phyloP scores from a whole-genome alignment of 1,140 invertebrate species.

The Oppia nitens region DNA sequence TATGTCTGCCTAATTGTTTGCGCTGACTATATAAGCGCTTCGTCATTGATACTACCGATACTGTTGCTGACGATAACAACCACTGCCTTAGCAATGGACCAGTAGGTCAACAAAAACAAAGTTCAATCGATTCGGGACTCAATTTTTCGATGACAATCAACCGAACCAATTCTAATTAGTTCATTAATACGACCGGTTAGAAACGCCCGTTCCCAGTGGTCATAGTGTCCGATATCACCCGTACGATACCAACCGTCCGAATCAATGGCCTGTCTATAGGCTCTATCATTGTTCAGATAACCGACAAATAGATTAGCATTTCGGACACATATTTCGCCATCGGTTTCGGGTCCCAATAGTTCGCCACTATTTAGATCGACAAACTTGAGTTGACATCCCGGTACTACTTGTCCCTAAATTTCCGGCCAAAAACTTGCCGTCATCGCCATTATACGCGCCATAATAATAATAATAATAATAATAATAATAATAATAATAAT shows the following conservation, averaged over 20 bases:
- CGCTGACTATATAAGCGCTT: no score
- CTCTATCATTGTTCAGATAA: constrained; percentile 19
- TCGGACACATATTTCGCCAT: constrained; percentile 34
- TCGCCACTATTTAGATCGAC: constrained; percentile 38
- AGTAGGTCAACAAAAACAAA: no score
- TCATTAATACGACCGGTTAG: constrained; percentile 24
- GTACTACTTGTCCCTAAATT: background rate
- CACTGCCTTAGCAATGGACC: no score
- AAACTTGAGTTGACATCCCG: constrained; percentile 18
- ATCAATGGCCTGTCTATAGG: constrained; percentile 14
- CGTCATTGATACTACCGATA: no score
- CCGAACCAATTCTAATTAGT: constrained; percentile 23
- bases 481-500: no score
- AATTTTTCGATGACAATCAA: no score
- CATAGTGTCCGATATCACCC: constrained; percentile 23
- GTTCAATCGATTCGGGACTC: no score
- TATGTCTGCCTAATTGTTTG: no score
- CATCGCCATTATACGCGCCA: no score
- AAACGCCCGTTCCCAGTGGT: constrained; percentile 22
- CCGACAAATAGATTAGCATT: constrained; percentile 23
- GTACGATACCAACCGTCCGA: constrained; percentile 19
- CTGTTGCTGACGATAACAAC: no score
- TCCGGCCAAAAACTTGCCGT: constrained; percentile 2
- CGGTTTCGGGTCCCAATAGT: constrained; percentile 32
- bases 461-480: no score